Base-by-base conservation (phyloP, 2,888 invertebrate genomes). In the Pasiphila rectangulata region DNA sequence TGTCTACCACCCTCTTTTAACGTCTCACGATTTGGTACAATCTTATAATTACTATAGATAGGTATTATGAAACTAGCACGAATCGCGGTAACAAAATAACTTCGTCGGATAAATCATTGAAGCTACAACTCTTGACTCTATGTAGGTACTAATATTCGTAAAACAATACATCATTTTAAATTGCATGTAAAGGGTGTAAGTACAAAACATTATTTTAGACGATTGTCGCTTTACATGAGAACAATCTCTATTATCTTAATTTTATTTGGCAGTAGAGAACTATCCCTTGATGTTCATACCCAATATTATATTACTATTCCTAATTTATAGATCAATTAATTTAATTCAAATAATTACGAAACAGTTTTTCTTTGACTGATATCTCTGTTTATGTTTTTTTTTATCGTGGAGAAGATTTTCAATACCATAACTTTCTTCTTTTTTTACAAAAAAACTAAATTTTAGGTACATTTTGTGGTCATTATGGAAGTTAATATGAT, bases 241-340 rank as follows among this genome's bases (percentile, higher is more conserved):
- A 82, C 75, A 72, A 45, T 79, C 78, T 83, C 17, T 83, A 80
- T 72, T 78, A 83, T 83, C 79, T 81, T 84, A 84, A 65, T 71
- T 52, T 75, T 83, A 83, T 75, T 73, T 85, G 87, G 86, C 87
- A 86, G 87, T 86, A 81, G 73, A 82, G 80, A 79, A 76, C 79
- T 76, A 78, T 77, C 72, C 75, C 76, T 72, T 54, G 76, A 72
- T 75, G 57, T 70, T 56, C 60, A 60, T 64, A 77, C 71, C 72
- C 73, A 63, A 79, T 75, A n/a, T 69, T 69, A 73, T 67, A 64
- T 81, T 84, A 84, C 71, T 46, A 72, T 47, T 60, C 76, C 83
- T 57, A 57, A 34, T 78, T 66, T 70, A 74, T 71, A 76, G 43
- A 73, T 79, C 74, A 73, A 48, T 76, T 64, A 66, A 67, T 69